Evolutionary conservation across 2,797 vertebrate species (phyloP).

Genomic region (Bovichtus diacanthus): DNA sequence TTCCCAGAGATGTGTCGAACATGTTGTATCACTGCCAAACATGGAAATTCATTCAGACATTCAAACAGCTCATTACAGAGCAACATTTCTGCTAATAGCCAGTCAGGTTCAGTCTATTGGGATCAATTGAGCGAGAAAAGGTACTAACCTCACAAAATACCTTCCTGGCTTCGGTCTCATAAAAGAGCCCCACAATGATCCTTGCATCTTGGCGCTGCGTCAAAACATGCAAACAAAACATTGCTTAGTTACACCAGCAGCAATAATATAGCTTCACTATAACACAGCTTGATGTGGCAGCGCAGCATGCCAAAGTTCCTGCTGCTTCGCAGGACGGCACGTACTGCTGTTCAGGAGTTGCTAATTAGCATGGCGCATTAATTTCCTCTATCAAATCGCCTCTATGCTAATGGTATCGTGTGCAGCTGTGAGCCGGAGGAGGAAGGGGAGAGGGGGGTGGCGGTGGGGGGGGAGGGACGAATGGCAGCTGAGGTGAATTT

Average conservation of each 20-base stretch:
- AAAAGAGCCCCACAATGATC: constrained; percentile 97
- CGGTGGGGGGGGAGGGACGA: neutral
- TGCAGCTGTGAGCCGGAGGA: constrained; percentile 67
- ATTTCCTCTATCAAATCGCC: constrained; percentile 80
- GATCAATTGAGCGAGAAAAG: constrained; percentile 47
- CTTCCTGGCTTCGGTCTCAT: constrained; percentile 95
- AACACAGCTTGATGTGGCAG: constrained; percentile 49
- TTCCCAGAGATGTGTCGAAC: constrained; percentile 43
- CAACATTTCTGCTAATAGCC: constrained; percentile 54
- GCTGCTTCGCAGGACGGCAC: constrained; percentile 58
- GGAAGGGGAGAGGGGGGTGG: constrained; percentile 13
- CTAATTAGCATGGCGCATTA: constrained; percentile 78
- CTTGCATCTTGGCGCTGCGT: constrained; percentile 93
- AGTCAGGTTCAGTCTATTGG: constrained; percentile 40
- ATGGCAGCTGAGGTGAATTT: constrained; percentile 77
- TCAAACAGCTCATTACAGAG: constrained; percentile 54
- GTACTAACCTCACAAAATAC: constrained; percentile 94
- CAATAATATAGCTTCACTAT: constrained; percentile 24
- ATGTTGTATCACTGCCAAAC: constrained; percentile 49
- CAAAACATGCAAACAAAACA: constrained; percentile 31
- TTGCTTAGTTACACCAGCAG: constrained; percentile 42
- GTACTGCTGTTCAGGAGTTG: constrained; percentile 60
- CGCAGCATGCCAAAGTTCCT: constrained; percentile 46
- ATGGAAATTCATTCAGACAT: constrained; percentile 54
- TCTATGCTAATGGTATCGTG: constrained; percentile 76